A percentile compares a stretch with the other conserved stretches of the same genome.
Conservation (phyloP, 37 sponge, comb jelly and placozoan species). For the Ephydatia muelleri region DNA sequence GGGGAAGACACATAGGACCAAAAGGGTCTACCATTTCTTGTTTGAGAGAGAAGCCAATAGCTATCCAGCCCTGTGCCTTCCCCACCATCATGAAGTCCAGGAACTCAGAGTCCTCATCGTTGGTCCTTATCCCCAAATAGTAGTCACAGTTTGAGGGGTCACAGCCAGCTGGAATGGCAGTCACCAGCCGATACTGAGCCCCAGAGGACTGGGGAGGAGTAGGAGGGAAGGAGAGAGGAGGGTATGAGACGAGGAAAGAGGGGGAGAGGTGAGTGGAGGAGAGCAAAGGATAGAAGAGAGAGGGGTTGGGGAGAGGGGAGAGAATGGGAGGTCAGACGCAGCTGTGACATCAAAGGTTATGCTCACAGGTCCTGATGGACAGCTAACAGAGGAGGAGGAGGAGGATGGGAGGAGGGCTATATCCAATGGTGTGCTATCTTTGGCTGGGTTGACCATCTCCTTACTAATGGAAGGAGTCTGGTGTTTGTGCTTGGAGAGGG, state of each 20-base stretch:
- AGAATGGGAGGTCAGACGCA: not conserved
- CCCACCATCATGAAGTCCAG: no score
- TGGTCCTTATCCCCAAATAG: no score
- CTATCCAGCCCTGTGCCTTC: no score
- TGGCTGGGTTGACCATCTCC: not conserved
- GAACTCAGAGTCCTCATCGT: no score
- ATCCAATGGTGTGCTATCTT: not conserved
- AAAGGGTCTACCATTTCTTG: no score
- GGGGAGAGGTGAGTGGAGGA: not conserved
- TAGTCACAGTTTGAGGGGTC: no score
- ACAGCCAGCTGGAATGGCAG: no score
- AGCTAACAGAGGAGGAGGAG: not conserved
- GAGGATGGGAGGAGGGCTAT: not conserved
- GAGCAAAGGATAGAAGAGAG: conserved; percentile 10
- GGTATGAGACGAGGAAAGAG: not conserved
- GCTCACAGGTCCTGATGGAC: not conserved
- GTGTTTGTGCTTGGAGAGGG: not conserved
- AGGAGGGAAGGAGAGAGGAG: not conserved
- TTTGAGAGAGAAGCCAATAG: no score
- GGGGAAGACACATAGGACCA: no score
- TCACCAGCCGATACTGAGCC: no score
- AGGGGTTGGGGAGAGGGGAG: not conserved
- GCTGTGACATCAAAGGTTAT: not conserved
- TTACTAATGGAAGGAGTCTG: not conserved
- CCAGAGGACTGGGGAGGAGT: not conserved